Percentiles rank a stretch among this genome's conserved stretches.
Evolutionary conservation across 2,888 invertebrate species (phyloP).

Genomic region (Mimachlamys varia): DNA sequence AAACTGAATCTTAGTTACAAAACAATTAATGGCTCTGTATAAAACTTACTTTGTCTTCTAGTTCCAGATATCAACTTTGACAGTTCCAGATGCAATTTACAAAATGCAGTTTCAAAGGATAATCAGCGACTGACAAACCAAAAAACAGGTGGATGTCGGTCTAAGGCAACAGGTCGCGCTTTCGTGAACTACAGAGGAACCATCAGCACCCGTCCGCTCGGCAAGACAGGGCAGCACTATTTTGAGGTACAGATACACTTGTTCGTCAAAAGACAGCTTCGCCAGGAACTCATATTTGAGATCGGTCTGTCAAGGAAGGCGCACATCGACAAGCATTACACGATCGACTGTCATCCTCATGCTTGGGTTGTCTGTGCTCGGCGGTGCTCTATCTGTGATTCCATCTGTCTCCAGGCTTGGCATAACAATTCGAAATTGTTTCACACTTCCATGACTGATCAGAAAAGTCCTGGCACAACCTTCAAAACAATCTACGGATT

Average conservation of each 20-base stretch:
- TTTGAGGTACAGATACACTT: slow-evolving; percentile 63
- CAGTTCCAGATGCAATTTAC: slow-evolving; percentile 54
- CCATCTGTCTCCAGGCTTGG: slow-evolving; percentile 65
- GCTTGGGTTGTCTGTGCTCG: slow-evolving; percentile 64
- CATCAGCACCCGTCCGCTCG: slow-evolving; percentile 59
- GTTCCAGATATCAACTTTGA: slow-evolving; percentile 63
- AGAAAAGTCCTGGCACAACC: slow-evolving; percentile 63
- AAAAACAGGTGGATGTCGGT: slow-evolving; percentile 54
- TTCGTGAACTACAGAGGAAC: slow-evolving; percentile 64
- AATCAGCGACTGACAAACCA: slow-evolving; percentile 57
- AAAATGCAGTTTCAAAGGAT: slow-evolving; percentile 59
- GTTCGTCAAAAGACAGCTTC: slow-evolving; percentile 62
- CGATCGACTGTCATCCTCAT: slow-evolving; percentile 60
- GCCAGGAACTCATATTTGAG: slow-evolving; percentile 66
- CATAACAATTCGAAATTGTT: slow-evolving; percentile 63
- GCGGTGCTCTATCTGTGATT: slow-evolving; percentile 64
- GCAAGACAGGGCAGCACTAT: slow-evolving; percentile 59
- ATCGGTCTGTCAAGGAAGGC: slow-evolving; percentile 61
- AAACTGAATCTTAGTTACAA: too few species aligned
- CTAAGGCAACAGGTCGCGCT: slow-evolving; percentile 47
- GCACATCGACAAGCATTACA: slow-evolving; percentile 65
- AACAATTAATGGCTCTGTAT: too few species aligned
- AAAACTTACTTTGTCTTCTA: slow-evolving; percentile 38
- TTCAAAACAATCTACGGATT: slow-evolving; percentile 63
- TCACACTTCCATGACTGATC: slow-evolving; percentile 61